A percentile compares a stretch with the other conserved stretches of the same genome.
These are phyloP conservation scores for Protonibea diacanthus DNA, from an alignment of 2,797 vertebrate genomes.

Conservation along the genomic window DNA sequence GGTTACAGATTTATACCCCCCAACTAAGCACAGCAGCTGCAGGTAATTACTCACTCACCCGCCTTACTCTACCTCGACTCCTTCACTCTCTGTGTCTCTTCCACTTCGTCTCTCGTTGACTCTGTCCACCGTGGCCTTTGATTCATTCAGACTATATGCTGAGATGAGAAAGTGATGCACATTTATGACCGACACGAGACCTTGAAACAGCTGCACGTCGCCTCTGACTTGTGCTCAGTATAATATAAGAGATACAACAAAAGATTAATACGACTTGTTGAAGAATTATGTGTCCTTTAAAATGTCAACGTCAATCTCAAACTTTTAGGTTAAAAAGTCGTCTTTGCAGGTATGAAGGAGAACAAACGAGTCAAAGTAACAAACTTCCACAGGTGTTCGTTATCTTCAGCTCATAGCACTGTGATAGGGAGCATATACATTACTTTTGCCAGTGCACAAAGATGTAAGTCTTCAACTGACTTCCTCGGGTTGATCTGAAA, in stretches of 20 bases:
- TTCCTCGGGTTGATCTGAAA: too few species aligned
- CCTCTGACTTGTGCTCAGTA: neutral
- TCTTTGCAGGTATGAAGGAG: neutral
- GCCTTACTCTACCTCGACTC: conserved; percentile 47
- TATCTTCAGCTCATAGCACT: too few species aligned
- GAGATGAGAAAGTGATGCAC: neutral
- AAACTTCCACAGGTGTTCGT: too few species aligned
- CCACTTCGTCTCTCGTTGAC: conserved; percentile 26
- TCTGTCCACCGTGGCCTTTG: conserved; percentile 14
- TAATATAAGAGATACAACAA: neutral
- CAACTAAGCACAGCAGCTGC: conserved; percentile 80
- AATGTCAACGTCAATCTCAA: too few species aligned
- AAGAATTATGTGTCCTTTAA: neutral
- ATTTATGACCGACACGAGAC: neutral
- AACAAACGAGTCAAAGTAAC: too few species aligned
- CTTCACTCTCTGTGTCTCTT: conserved; percentile 41
- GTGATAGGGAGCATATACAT: too few species aligned
- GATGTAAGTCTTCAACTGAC: too few species aligned
- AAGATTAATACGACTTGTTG: neutral
- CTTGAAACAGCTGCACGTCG: neutral
- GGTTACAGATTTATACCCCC: conserved; percentile 83
- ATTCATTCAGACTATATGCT: neutral
- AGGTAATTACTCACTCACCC: conserved; percentile 75
- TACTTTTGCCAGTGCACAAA: too few species aligned
- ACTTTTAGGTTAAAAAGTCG: too few species aligned